A percentile compares a stretch with the other conserved stretches of the same genome.
Evolutionary conservation across 2,113 vertebrate genomes (phyloP).

Genomic region (Chitala chitala): DNA sequence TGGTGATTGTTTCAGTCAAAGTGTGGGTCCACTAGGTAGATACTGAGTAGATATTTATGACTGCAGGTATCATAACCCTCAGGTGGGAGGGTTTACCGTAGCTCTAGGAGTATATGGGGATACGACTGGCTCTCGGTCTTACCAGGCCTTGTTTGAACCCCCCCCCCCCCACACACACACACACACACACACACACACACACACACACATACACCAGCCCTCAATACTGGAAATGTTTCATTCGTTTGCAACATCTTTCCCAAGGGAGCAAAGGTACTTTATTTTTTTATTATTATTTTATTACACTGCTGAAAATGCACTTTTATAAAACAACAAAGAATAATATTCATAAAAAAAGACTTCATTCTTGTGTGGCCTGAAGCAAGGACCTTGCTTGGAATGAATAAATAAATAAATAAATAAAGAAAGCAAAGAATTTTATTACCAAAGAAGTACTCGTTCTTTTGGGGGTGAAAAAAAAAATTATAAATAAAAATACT

Average conservation of each 20-base stretch:
- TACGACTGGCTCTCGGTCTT: too few relatives aligned
- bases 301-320: constrained; percentile 32
- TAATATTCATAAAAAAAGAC: constrained; percentile 25
- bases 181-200: background rate
- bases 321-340: constrained; percentile 35
- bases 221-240: constrained; percentile 34
- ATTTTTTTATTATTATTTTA: constrained; percentile 31
- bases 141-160: background rate
- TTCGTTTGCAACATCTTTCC: constrained; percentile 31
- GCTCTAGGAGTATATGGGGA: too few relatives aligned
- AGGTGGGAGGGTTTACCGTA: too few relatives aligned
- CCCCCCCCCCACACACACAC: too few relatives aligned
- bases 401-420: background rate
- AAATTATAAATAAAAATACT: too few relatives aligned
- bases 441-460: constrained; percentile 27
- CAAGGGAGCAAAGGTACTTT: constrained; percentile 9
- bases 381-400: constrained; percentile 20
- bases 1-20: too few relatives aligned
- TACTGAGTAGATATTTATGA: too few relatives aligned
- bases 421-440: constrained; percentile 13
- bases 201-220: background rate
- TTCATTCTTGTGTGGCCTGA: constrained; percentile 26
- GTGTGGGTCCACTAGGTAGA: too few relatives aligned
- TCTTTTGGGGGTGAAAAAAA: background rate
- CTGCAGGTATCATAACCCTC: too few relatives aligned